These are phyloP conservation scores for Hemithea aestivaria DNA, from an alignment of 2,888 invertebrate genomes.

Conservation along the genomic window DNA sequence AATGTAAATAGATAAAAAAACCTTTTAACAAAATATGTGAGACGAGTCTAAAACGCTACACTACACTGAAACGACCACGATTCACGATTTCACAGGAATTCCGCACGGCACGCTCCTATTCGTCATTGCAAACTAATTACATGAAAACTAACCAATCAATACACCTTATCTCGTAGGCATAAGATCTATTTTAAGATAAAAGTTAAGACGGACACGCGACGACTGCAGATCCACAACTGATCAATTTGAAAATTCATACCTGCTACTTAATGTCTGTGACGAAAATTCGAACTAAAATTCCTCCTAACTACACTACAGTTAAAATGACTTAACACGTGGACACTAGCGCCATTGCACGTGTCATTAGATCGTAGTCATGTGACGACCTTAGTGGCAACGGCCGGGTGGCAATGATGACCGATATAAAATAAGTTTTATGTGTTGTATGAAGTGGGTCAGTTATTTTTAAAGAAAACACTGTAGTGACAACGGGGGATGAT, in stretches of 20 bases:
- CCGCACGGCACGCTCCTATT: constrained; percentile 62
- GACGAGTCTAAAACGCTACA: constrained; percentile 34
- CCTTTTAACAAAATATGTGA: constrained; percentile 29
- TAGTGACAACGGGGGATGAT: constrained; percentile 11
- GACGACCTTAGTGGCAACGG: constrained; percentile 51
- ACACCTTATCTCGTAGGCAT: constrained; percentile 29
- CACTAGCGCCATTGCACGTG: no score
- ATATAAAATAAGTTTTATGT: constrained; percentile 33
- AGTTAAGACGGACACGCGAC: constrained; percentile 61
- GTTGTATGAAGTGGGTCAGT: constrained; percentile 36
- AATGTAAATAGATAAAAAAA: constrained; percentile 21
- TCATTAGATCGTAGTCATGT: no score
- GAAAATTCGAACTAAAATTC: no score
- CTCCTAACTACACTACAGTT: no score
- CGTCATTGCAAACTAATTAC: constrained; percentile 66
- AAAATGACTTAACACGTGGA: no score
- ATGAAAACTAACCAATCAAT: constrained; percentile 28
- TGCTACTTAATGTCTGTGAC: no score
- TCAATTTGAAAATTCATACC: constrained; percentile 50
- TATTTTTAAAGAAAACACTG: constrained; percentile 20
- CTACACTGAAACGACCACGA: constrained; percentile 43
- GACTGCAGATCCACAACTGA: constrained; percentile 46
- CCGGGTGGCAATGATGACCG: constrained; percentile 53
- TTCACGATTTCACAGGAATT: constrained; percentile 65
- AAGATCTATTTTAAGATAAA: constrained; percentile 39